A percentile compares a stretch with the other conserved stretches of the same genome.
These are phyloP conservation scores for Amorpha juglandis DNA, from an alignment of 2,888 invertebrate genomes.

Conservation along the genomic window DNA sequence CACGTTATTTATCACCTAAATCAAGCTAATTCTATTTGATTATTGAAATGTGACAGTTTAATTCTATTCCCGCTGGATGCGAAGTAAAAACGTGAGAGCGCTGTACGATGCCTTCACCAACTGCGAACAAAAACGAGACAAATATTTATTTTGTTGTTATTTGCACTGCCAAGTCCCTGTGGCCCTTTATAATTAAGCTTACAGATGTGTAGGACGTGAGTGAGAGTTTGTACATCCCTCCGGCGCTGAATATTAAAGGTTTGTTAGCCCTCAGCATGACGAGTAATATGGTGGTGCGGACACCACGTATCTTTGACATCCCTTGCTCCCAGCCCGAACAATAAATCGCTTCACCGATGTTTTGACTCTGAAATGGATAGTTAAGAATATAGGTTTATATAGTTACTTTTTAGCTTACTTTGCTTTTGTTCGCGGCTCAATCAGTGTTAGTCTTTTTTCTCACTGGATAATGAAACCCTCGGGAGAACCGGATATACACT, in stretches of 20 bases:
- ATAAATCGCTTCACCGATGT: constrained; percentile 62
- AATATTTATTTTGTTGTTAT: constrained; percentile 7
- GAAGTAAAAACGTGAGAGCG: constrained; percentile 67
- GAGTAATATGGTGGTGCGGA: constrained; percentile 56
- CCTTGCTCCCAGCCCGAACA: constrained; percentile 71
- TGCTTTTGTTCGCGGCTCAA: too few relatives aligned
- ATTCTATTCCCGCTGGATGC: constrained; percentile 39
- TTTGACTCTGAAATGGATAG: constrained; percentile 53
- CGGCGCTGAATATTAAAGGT: constrained; percentile 66
- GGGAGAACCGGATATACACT: too few relatives aligned
- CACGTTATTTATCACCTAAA: background rate
- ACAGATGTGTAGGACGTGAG: constrained; percentile 65
- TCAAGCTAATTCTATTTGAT: background rate
- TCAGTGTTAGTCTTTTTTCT: background rate
- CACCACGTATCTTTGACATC: constrained; percentile 53
- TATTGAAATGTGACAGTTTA: background rate
- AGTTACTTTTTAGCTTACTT: background rate
- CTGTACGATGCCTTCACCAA: constrained; percentile 75
- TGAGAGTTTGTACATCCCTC: constrained; percentile 70
- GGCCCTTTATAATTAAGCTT: constrained; percentile 34
- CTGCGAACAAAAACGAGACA: constrained; percentile 55
- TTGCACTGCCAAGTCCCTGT: background rate
- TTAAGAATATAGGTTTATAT: background rate
- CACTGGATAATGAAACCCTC: too few relatives aligned
- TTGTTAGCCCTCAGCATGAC: constrained; percentile 62